Evolutionary conservation across 2,113 vertebrate genomes (phyloP), one percentile per base, ranked within the genome.

Genomic region (Vimba vimba): DNA sequence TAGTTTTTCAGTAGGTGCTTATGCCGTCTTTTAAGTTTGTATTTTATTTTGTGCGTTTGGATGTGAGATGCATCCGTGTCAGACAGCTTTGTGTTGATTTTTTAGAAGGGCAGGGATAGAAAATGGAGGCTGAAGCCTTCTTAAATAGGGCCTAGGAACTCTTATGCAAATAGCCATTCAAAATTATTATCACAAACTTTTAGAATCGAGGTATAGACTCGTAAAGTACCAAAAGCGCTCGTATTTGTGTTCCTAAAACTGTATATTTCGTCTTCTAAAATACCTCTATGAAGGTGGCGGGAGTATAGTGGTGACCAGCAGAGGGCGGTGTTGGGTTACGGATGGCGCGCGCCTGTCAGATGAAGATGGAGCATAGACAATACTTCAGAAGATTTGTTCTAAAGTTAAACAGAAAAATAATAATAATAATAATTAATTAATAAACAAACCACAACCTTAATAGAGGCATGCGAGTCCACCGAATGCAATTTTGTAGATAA

Each of bases 281-380:
- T 50, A 11, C 23, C 30, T 71, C 2, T 4, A 3, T 17, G 25
- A 43, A 76, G 27, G 11, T 30, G 69, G 9, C 66, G 25, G 57
- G 27, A 81, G 23, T 64, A 36, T 9, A 6, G 11, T 33, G 3
- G 6, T 81, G 33, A 76, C 36, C 86, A 82, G 57, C 77, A 85
- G 86, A 85, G 86, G 83, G 86, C 86, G 86, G 17, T 43, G 66
- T 87, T 85, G 77, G 33, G 43, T 75, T 75, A 76, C 2, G 33
- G 2, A 80, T 64, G 3, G 21, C 64, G n/a, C 62, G 39, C 43
- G 17, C 25, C 19, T 19, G 43, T 52, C 57, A 62, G 39, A 36
- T 71, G 19, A 13, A 33, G 9, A 12, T 25, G 60, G 30, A 17
- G 6, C 23, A 33, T 0, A 81, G 9, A 11, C 39, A 21, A n/a